A percentile compares a stretch with the other conserved stretches of the same genome.
phyloP scores from a whole-genome alignment of 2,888 invertebrate species.

The Pristionchus entomophagus region DNA sequence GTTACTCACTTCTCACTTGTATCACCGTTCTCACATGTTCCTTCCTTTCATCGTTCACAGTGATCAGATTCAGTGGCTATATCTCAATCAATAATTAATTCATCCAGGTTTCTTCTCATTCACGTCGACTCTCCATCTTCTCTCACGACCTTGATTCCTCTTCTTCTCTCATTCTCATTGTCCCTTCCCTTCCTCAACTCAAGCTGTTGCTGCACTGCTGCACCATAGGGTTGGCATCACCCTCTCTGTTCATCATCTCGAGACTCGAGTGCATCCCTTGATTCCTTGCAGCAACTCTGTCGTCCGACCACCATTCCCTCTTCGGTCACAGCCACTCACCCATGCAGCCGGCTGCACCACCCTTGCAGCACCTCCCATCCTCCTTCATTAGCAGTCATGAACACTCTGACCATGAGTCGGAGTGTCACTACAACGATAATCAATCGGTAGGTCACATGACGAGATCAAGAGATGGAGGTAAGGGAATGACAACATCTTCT shows the following conservation, averaged over 20 bases:
- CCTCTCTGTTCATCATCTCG: neutral
- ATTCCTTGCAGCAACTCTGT: slow-evolving; percentile 9
- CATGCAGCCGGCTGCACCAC: slow-evolving; percentile 30
- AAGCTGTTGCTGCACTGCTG: slow-evolving; percentile 22
- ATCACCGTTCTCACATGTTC: neutral
- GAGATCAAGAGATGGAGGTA: too few species aligned
- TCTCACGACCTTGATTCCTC: neutral
- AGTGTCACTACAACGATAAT: neutral
- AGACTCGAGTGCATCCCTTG: neutral
- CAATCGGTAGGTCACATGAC: slow-evolving; percentile 2
- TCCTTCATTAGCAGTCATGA: neutral
- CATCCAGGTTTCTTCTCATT: slow-evolving; percentile 10
- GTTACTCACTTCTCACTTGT: neutral
- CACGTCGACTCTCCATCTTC: slow-evolving; percentile 1
- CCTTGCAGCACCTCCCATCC: neutral
- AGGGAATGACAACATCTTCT: neutral
- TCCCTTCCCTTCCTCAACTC: too few species aligned
- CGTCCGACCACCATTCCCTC: neutral
- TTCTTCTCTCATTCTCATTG: neutral
- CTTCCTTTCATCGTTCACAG: neutral
- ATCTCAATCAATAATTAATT: neutral
- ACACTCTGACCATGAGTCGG: neutral
- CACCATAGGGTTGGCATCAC: neutral
- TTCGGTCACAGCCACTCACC: slow-evolving; percentile 20
- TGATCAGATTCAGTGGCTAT: neutral